Evolutionary conservation across 2,888 invertebrate genomes (phyloP), one percentile per base, ranked within the genome.

Genomic region (Alcis repandata): DNA sequence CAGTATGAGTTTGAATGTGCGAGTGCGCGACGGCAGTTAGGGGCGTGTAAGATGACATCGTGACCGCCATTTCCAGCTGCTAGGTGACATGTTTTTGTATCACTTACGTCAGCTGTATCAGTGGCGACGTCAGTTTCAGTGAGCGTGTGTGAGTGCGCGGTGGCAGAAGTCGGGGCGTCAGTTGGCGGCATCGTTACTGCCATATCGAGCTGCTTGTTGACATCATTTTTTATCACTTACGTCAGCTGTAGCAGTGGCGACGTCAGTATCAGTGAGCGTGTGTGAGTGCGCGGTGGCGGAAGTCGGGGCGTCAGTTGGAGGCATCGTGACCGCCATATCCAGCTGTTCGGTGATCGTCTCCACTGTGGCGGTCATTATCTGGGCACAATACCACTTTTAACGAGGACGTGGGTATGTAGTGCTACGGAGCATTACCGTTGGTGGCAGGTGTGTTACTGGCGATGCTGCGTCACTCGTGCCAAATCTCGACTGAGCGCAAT

Each of bases 311-410:
- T 90, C 91, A 0, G 85, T 70, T 0, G 98, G 97, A 79, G 98
- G 98, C 80, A 98, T 95, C 45, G 97, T 96, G 45, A 97, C 96
- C 45, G 97, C 97, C 83, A 98, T 95, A 87, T 98, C 98, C 81
- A 98, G 93, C 87, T 98, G 97, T 86, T 98, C 98, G 67, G 97
- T 97, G 72, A 98, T 98, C 40, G 98, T 98, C 94, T 98, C 98
- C 80, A 98, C 98, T n/a, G 98, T 98, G 22, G 98, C 98, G 75
- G 98, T 98, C 97, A 98, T 97, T 83, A 98, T 98, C 97, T 98
- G 94, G 46, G 59, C 66, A 74, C 74, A 77, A 71, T 67, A 67
- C 54, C 49, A 51, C 53, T 46, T 48, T 59, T 53, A 67, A 43
- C 22, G 56, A 36, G 60, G 27, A 51, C 56, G 69, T 68, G 63